These are phyloP conservation scores for Patiria pectinifera DNA, from an alignment of 53 echinoderm and acorn worm genomes.

Conservation along the genomic window DNA sequence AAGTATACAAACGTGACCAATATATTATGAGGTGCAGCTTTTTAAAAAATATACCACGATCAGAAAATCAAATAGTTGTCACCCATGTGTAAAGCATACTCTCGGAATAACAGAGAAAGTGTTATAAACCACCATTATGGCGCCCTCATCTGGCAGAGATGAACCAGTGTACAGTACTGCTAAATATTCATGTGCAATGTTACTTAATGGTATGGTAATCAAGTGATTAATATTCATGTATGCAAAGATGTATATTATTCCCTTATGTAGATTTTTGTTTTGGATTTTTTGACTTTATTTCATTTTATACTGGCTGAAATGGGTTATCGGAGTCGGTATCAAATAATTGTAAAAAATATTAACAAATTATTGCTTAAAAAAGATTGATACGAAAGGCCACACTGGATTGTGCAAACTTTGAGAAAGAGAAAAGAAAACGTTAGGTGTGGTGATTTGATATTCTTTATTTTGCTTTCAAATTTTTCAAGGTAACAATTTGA, in stretches of 20 bases:
- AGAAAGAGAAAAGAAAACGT: neutral
- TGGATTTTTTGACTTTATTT: neutral
- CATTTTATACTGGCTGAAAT: conserved; percentile 47
- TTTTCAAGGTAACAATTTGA: conserved; percentile 19
- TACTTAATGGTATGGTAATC: conserved; percentile 53
- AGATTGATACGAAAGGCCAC: conserved; percentile 37
- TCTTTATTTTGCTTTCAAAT: conserved; percentile 25
- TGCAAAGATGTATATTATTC: conserved; percentile 56
- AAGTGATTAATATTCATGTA: conserved; percentile 51
- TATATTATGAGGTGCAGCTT: neutral
- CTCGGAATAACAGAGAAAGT: neutral
- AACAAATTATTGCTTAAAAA: neutral
- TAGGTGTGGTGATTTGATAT: conserved; percentile 32
- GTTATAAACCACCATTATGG: neutral
- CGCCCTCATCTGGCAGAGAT: conserved; percentile 8
- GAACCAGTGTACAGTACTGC: conserved; percentile 62
- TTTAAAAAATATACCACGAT: neutral
- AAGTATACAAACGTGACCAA: too few relatives aligned
- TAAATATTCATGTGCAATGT: conserved; percentile 63
- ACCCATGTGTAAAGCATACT: neutral
- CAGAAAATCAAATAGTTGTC: neutral
- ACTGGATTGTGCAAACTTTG: conserved; percentile 48
- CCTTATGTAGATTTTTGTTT: conserved; percentile 25
- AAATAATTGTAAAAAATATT: neutral
- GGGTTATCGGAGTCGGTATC: neutral